Evolutionary conservation across 2,113 vertebrate species (phyloP).

Genomic region (Archocentrus centrarchus): DNA sequence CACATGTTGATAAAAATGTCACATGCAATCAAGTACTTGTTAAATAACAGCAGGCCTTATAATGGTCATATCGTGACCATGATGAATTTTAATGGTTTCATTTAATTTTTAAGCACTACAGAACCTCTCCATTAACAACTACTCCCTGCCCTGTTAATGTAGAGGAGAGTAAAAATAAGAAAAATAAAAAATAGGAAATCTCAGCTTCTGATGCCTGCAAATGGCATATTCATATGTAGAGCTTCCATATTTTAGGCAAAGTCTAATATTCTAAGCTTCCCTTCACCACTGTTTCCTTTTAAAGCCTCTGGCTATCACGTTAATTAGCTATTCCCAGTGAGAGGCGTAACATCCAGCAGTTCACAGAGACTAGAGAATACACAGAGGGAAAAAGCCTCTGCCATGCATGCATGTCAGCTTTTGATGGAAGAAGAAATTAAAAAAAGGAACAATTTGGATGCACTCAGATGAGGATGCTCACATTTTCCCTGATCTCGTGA

Average conservation of each 20-base stretch:
- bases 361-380: slow-evolving; percentile 12
- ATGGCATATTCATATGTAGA: neutral
- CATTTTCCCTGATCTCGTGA: slow-evolving; percentile 42
- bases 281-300: neutral
- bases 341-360: slow-evolving; percentile 14
- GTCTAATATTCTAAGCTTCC: neutral
- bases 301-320: neutral
- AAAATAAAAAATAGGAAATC: neutral
- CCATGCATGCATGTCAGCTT: neutral
- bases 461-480: slow-evolving; percentile 25
- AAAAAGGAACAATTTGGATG: neutral
- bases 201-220: neutral
- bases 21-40: too few relatives aligned
- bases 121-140: neutral
- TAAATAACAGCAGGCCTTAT: too few relatives aligned
- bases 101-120: neutral
- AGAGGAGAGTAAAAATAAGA: neutral
- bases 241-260: slow-evolving; percentile 8
- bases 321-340: slow-evolving; percentile 32
- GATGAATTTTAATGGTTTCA: too few relatives aligned
- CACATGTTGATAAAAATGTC: too few relatives aligned
- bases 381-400: neutral
- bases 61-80: too few relatives aligned
- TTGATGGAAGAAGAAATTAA: neutral
- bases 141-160: neutral